Evolutionary conservation across 2,113 vertebrate genomes (phyloP).

Genomic region (Ascaphus truei): DNA sequence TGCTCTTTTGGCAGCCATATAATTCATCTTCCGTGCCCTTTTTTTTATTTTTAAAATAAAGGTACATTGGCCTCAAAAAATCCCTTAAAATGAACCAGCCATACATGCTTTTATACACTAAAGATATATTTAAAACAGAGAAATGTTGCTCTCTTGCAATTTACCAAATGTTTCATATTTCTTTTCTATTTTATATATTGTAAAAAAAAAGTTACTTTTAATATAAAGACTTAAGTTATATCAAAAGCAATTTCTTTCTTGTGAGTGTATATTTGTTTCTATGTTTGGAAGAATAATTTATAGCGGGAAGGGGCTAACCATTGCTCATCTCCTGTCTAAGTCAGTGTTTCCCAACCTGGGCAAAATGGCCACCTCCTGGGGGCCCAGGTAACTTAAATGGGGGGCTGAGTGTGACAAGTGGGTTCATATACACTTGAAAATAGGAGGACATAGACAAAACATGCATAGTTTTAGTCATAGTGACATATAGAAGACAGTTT

Average conservation of each 20-base stretch:
- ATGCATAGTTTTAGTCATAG: background rate
- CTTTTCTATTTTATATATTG: constrained; percentile 36
- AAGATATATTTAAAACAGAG: constrained; percentile 36
- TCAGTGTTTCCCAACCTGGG: too few species aligned
- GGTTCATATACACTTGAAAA: too few species aligned
- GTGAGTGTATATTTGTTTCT: background rate
- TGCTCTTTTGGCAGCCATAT: background rate
- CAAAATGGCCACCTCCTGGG: too few species aligned
- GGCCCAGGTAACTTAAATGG: too few species aligned
- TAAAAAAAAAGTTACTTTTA: constrained; percentile 35
- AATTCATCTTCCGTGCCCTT: constrained; percentile 13
- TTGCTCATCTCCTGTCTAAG: too few species aligned
- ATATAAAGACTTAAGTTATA: constrained; percentile 36
- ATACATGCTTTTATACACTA: constrained; percentile 32
- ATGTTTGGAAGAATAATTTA: too few species aligned
- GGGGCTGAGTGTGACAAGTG: too few species aligned
- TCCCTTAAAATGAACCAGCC: background rate
- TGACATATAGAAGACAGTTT: too few species aligned
- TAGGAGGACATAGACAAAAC: background rate
- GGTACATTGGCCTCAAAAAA: background rate
- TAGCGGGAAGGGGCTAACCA: too few species aligned
- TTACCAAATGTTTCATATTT: constrained; percentile 34
- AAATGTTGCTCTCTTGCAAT: constrained; percentile 22
- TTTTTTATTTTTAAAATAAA: background rate
- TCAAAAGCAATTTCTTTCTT: background rate